Base-by-base conservation (phyloP, 2,888 invertebrate genomes). In the Leucania comma region DNA sequence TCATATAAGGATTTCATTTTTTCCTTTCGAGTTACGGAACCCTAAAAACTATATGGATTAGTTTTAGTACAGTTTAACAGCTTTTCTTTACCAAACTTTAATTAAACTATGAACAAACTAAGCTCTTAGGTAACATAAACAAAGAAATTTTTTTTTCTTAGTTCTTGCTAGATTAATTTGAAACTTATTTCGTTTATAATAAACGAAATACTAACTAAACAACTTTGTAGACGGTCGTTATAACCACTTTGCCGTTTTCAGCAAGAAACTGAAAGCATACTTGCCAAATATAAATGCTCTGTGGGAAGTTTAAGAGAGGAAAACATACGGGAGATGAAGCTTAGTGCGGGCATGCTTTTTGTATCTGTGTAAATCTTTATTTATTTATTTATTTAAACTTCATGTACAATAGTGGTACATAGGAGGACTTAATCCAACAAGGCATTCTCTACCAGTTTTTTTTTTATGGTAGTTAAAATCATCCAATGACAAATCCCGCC, bases 241-340 rank as follows among this genome's bases (percentile, higher is more conserved):
- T 83, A 78, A 82, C 82, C 83, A 85, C 81, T 85, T 83, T 75
- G 71, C 82, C 75, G 68, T 83, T 87, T 82, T 82, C 83, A 87
- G 84, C 83, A 88, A 90, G 90, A 88, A 89, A 88, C 89, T 88
- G 79, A 82, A 86, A 81, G 86, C 86, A 86, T 86, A 87, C 90
- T 90, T 90, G 88, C 86, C 85, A 90, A 90, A 91, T 90, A 91
- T 88, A 90, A 90, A 90, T 81, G 83, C 73, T 83, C 81, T 56
- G 82, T 74, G 73, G 72, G 69, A 85, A 84, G 62, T 79, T 78
- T 76, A 59, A 64, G 68, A 22, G 20, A 60, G 12, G 5, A 70
- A 80, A 38, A 80, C n/a, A 65, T 63, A 80, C 69, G 68, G 60
- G n/a, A 6, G 26, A 1, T 26, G 14, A 53, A 1, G 2, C 54